These are phyloP conservation scores for Euphonia xanthogaster DNA, from an alignment of 2,797 vertebrate species.

Conservation along the genomic window DNA sequence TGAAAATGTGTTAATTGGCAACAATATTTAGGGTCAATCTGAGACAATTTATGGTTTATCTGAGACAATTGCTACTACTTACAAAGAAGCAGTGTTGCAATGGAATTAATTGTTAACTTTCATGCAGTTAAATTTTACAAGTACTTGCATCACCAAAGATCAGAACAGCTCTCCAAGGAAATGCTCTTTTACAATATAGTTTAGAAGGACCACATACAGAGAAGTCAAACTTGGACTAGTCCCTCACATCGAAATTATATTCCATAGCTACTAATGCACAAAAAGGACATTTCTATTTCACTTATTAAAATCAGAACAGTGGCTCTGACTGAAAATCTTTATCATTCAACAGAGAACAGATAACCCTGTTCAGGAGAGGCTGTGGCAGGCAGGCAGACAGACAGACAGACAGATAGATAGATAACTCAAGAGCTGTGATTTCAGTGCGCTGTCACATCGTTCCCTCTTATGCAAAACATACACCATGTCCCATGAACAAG, in stretches of 20 bases:
- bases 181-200: neutral
- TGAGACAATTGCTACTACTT: neutral
- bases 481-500: neutral
- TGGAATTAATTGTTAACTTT: neutral
- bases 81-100: neutral
- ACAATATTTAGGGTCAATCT: neutral
- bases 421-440: neutral
- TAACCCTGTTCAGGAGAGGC: neutral
- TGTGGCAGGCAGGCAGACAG: neutral
- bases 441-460: neutral
- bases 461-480: neutral
- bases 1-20: neutral
- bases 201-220: neutral
- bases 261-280: neutral
- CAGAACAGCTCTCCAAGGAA: neutral
- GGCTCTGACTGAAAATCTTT: neutral
- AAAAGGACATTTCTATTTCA: neutral
- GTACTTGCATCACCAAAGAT: neutral
- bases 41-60: neutral
- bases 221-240: neutral
- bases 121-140: neutral
- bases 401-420: neutral
- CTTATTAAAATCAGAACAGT: neutral
- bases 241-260: neutral
- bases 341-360: neutral